Evolutionary conservation across 37 sponge, comb jelly and placozoan species (phyloP), one percentile per base, ranked within the genome.

Genomic region (Ephydatia muelleri): DNA sequence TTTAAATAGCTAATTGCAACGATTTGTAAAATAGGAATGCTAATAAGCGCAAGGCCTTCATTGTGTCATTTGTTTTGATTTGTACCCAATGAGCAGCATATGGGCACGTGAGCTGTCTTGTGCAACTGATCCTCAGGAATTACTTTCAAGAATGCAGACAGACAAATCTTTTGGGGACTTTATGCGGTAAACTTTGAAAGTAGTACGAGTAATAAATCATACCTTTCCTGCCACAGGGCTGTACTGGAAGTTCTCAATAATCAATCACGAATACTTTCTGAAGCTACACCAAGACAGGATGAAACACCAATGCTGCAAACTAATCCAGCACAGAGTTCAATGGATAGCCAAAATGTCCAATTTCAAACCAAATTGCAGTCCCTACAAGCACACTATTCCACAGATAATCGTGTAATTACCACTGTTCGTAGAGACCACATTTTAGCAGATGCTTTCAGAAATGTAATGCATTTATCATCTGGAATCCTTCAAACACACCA

Each of bases 391-490:
- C 57, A 11, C 16, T 57, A 57, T 57, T 14, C 16, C 16, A 16
- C 16, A 57, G 57, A 1, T 14, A 43, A 43, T 43, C 8, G 57
- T 57, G 11, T 31, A n/a, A 71, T 23, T 71, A 11, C 21, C 12
- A 31, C 0, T 71, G 72, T 71, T 71, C 0, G 72, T 21, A 31
- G 30, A 33, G 84, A 86, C 12, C 66, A 68, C 2, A 73, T 93
- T 6, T 80, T 93, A 35, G 76, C 78, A 13, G 84, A 83, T 79
- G 91, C 93, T 1, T 93, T 81, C 74, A 38, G 74, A 19, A 25
- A 28, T 34, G 80, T 93, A 39, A 93, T 93, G 93, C 48, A 68
- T 11, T 34, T 34, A 32, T 72, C 77, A 0, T 33, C 91, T 67
- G 79, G 79, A 57, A 25, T 22, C 47, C 77, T 93, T 2, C 32